Evolutionary conservation across 2,113 vertebrate species (phyloP).

Genomic region (Ameiurus melas): DNA sequence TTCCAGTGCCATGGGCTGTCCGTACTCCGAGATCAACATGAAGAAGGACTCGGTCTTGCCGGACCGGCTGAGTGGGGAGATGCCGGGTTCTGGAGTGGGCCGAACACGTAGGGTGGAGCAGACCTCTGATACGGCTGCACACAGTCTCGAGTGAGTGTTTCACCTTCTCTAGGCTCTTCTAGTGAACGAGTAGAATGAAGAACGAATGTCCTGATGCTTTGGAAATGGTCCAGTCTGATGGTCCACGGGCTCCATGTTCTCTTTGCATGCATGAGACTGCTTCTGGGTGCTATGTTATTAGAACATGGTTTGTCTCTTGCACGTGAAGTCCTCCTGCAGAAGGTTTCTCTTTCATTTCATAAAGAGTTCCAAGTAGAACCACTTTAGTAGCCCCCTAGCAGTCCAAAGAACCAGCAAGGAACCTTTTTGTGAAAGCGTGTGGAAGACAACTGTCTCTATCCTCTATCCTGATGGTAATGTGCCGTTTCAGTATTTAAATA

Average conservation of each 20-base stretch:
- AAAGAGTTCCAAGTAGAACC: not conserved
- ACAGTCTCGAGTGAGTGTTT: slow-evolving; percentile 73
- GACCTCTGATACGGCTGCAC: slow-evolving; percentile 66
- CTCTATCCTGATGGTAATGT: not conserved
- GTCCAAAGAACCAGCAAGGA: not conserved
- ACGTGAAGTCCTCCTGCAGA: not conserved
- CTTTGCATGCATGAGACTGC: not conserved
- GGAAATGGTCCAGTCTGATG: not conserved
- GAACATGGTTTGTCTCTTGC: not conserved
- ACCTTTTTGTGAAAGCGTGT: not conserved
- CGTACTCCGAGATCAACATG: slow-evolving; percentile 84
- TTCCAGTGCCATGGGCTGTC: slow-evolving; percentile 78
- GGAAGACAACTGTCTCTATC: not conserved
- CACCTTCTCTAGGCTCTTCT: not conserved
- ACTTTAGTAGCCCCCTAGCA: not conserved
- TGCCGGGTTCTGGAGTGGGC: slow-evolving; percentile 68
- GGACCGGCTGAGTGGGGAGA: slow-evolving; percentile 81
- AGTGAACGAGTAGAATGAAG: no score
- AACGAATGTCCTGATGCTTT: not conserved
- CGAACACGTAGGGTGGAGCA: slow-evolving; percentile 71
- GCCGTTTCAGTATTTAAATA: not conserved
- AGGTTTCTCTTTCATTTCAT: not conserved
- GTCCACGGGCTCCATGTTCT: no score
- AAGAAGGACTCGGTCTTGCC: slow-evolving; percentile 81
- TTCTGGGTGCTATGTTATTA: not conserved